Evolutionary conservation across 2,113 vertebrate genomes (phyloP).

Genomic region (Syngnathus scovelli): DNA sequence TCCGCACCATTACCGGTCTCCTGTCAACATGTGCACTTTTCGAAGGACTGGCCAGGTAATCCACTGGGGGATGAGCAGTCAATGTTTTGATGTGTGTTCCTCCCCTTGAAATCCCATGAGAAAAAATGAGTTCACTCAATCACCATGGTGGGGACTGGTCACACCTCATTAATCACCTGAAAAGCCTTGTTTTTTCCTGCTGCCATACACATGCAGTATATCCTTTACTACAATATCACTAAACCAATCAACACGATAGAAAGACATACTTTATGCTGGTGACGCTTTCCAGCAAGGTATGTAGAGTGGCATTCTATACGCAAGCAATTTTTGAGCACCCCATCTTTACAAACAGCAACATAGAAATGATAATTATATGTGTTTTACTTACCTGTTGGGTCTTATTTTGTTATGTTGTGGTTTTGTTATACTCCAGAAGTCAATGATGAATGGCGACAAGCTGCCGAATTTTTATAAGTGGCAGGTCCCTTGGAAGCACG

Average conservation of each 20-base stretch:
- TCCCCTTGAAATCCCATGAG: conserved; percentile 32
- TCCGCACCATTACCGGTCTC: conserved; percentile 55
- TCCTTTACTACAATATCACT: conserved; percentile 32
- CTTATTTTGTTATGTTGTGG: not conserved
- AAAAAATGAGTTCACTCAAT: conserved; percentile 39
- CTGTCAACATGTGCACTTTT: conserved; percentile 51
- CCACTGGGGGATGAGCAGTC: conserved; percentile 27
- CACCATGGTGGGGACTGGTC: conserved; percentile 41
- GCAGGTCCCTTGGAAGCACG: not conserved
- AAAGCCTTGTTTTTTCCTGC: conserved; percentile 36
- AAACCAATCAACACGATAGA: conserved; percentile 39
- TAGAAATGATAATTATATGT: not conserved
- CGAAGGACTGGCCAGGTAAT: conserved; percentile 22
- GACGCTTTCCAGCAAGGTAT: not conserved
- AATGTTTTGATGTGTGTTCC: conserved; percentile 15
- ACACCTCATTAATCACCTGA: conserved; percentile 56
- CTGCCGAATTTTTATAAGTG: not conserved
- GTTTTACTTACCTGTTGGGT: not conserved
- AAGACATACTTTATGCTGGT: conserved; percentile 6
- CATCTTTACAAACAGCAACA: not conserved
- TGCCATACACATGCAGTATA: conserved; percentile 31
- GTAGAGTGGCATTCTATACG: not conserved
- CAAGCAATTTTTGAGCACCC: not conserved
- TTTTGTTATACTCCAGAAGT: not conserved
- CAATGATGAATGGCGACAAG: not conserved